Percentiles rank a stretch among this genome's conserved stretches.
These are phyloP conservation scores for Cephonodes hylas DNA, from an alignment of 2,888 invertebrate species.

Conservation along the genomic window DNA sequence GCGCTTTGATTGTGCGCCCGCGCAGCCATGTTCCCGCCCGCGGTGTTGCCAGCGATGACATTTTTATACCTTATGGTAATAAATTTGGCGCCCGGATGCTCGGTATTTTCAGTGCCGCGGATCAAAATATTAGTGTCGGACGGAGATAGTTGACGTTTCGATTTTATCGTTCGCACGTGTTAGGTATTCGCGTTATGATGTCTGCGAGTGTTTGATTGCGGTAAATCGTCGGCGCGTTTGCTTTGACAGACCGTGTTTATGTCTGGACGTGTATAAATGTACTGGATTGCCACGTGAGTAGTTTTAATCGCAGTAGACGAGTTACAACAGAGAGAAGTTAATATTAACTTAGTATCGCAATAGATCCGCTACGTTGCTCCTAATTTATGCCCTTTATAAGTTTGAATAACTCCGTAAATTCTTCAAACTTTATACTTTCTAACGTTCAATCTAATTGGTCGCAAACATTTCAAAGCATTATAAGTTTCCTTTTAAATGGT, in stretches of 20 bases:
- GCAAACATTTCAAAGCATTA: slow-evolving; percentile 18
- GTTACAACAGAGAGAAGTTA: slow-evolving; percentile 26
- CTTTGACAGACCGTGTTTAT: slow-evolving; percentile 23
- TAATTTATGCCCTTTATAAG: background rate
- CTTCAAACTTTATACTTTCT: background rate
- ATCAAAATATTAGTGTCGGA: slow-evolving; percentile 61
- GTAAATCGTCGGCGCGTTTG: slow-evolving; percentile 45
- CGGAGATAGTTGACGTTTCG: slow-evolving; percentile 2
- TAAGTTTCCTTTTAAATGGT: background rate
- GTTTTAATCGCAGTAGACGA: slow-evolving; percentile 12
- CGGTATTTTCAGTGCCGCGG: slow-evolving; percentile 53
- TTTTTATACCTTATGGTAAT: slow-evolving; percentile 62
- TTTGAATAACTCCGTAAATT: background rate
- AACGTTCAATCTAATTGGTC: slow-evolving; percentile 15
- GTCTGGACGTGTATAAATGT: background rate
- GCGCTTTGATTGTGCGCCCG: slow-evolving; percentile 60
- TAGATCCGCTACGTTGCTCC: background rate
- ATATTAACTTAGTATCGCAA: slow-evolving; percentile 21
- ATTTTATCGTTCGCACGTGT: slow-evolving; percentile 68
- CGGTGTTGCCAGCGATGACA: slow-evolving; percentile 60
- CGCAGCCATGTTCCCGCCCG: slow-evolving; percentile 33
- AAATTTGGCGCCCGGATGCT: slow-evolving; percentile 65
- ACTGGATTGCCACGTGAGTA: slow-evolving; percentile 16
- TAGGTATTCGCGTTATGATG: slow-evolving; percentile 47
- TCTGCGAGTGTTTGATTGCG: slow-evolving; percentile 41